Evolutionary conservation across 2,888 invertebrate genomes (phyloP).

Genomic region (Lasius platythorax): DNA sequence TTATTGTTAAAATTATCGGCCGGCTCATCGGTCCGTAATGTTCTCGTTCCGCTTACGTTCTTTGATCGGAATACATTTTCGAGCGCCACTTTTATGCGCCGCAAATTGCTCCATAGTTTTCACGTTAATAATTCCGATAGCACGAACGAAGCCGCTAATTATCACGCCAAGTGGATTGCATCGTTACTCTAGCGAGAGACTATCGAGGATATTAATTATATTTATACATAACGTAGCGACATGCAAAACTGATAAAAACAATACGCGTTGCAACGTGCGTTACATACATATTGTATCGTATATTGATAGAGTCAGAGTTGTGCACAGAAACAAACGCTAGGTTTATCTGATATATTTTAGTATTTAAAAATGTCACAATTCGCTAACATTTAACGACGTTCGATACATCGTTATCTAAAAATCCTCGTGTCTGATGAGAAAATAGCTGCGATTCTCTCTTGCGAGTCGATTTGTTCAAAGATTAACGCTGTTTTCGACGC

Average conservation of each 20-base stretch:
- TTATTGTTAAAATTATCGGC: slow-evolving; percentile 52
- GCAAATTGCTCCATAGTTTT: slow-evolving; percentile 45
- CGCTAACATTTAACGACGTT: neutral
- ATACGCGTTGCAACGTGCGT: neutral
- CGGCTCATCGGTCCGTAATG: slow-evolving; percentile 46
- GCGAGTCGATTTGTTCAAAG: neutral
- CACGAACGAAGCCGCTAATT: slow-evolving; percentile 28
- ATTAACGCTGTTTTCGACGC: slow-evolving; percentile 1
- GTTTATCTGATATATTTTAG: neutral
- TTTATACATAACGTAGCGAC: neutral
- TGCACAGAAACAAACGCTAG: neutral
- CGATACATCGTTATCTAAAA: neutral
- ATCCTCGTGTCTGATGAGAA: too few species aligned
- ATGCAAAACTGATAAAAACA: slow-evolving; percentile 7
- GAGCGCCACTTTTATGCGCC: slow-evolving; percentile 33
- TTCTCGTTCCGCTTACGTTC: slow-evolving; percentile 32
- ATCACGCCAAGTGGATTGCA: slow-evolving; percentile 7
- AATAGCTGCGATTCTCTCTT: neutral
- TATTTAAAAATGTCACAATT: neutral
- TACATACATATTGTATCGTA: neutral
- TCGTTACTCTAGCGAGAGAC: neutral
- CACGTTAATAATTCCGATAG: slow-evolving; percentile 46
- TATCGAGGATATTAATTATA: slow-evolving; percentile 18
- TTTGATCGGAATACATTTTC: slow-evolving; percentile 47
- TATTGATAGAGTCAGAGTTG: neutral